Conservation (phyloP, 1,140 invertebrate genomes). For the Caenorhabditis inopinata region DNA sequence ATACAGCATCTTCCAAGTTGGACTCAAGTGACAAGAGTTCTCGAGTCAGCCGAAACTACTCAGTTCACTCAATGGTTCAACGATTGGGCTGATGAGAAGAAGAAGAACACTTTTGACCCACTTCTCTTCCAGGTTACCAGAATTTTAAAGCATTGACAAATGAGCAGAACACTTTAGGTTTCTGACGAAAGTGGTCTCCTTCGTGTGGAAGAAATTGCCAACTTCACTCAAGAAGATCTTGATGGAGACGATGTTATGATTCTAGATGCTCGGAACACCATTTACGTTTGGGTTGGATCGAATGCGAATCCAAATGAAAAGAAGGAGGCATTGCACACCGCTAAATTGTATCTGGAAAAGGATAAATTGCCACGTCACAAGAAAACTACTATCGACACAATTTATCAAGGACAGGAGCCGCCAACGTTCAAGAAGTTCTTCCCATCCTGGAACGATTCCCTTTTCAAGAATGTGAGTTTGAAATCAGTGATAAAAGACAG, state of each 20-base stretch:
- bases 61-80: constrained; percentile 58
- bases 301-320: constrained; percentile 75
- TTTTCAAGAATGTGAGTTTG: constrained; percentile 59
- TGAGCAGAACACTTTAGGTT: constrained; percentile 63
- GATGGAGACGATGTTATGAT: constrained; percentile 84
- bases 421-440: constrained; percentile 64
- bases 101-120: constrained; percentile 63
- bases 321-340: constrained; percentile 70
- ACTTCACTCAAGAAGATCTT: constrained; percentile 73
- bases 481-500: background rate
- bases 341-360: constrained; percentile 66
- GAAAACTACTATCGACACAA: constrained; percentile 54
- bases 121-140: constrained; percentile 73
- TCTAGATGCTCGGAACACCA: constrained; percentile 76
- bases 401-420: constrained; percentile 58
- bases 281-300: constrained; percentile 79
- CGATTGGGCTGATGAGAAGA: constrained; percentile 58
- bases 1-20: constrained; percentile 61
- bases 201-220: constrained; percentile 73
- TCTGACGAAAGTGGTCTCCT: constrained; percentile 68
- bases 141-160: background rate
- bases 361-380: constrained; percentile 58
- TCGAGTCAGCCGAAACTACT: constrained; percentile 61
- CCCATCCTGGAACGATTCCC: constrained; percentile 61
- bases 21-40: constrained; percentile 57